Evolutionary conservation across 2,113 vertebrate genomes (phyloP), one percentile per base, ranked within the genome.

Genomic region (Fregetta grallaria): DNA sequence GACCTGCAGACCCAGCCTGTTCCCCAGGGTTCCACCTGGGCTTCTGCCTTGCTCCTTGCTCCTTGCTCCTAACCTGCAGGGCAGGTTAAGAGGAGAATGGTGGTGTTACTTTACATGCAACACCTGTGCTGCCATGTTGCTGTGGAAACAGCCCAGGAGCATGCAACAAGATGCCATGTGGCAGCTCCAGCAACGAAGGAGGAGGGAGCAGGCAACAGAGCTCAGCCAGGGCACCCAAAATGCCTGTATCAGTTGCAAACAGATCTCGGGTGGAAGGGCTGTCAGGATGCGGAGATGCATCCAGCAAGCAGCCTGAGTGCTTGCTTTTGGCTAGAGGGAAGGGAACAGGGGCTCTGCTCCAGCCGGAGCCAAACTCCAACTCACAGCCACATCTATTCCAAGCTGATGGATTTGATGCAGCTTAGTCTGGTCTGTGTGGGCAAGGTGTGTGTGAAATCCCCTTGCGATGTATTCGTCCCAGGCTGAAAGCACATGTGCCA

Each of bases 71-170:
- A n/a, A n/a, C n/a, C 23, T 75, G 40, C 5, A 4, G 1, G 27
- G 9, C 40, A 42, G 11, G 26, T 45, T n/a, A n/a, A 84, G 38
- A 88, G 50, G 8, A 82, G 22, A 26, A 23, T 38, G 19, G 12
- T 42, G 32, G 5, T 50, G 11, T 50, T 72, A 26, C 11, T 55
- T 88, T 18, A 40, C 4, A 4, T n/a, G 30, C 19, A 56, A 7
- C 6, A 30, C 29, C 15, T 0, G 0, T 71, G 45, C n/a, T 73
- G 26, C 32, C 3, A 3, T 12, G 3, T 13, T 62, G 34, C 34
- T 81, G 74, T 90, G 50, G 40, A 77, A 66, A 27, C 36, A 84
- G 32, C 13, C 29, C 16, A 1, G 20, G 11, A 72, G 10, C 4
- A 13, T 22, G 7, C 19, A 71, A 36, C 18, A 34, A 13, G n/a